Conservation (phyloP, 2,113 vertebrate species). For the Galemys pyrenaicus region DNA sequence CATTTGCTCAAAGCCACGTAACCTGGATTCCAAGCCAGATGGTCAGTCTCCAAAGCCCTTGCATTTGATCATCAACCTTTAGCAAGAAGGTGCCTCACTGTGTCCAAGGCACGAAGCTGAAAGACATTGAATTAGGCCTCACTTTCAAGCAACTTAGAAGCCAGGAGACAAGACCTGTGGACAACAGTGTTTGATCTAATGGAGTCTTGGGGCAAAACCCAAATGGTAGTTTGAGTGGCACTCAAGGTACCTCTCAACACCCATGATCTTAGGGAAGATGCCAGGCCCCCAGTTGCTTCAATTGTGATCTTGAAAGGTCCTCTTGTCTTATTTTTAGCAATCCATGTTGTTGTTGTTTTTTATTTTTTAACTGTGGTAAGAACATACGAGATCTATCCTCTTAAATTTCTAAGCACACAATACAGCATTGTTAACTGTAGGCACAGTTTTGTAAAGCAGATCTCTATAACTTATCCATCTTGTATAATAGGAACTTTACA, state of each 20-base stretch:
- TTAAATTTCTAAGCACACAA: conserved; percentile 15
- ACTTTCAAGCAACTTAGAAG: background rate
- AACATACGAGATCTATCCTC: background rate
- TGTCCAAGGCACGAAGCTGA: background rate
- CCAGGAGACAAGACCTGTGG: background rate
- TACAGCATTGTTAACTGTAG: background rate
- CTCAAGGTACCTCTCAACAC: background rate
- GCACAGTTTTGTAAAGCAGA: background rate
- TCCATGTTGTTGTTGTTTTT: background rate
- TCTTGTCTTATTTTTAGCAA: background rate
- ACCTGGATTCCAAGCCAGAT: background rate
- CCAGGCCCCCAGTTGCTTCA: background rate
- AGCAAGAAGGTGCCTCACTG: background rate
- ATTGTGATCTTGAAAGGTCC: background rate
- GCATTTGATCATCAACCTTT: background rate
- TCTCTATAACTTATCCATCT: background rate
- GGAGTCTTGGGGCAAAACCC: background rate
- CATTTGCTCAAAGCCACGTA: background rate
- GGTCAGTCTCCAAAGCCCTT: background rate
- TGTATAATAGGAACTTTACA: background rate
- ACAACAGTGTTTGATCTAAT: background rate
- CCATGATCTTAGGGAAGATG: background rate
- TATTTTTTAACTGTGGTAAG: background rate
- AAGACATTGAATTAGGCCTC: background rate
- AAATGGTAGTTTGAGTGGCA: background rate